These are phyloP conservation scores for Halichondria panicea DNA, from an alignment of 37 sponge, comb jelly and placozoan species.

Conservation along the genomic window DNA sequence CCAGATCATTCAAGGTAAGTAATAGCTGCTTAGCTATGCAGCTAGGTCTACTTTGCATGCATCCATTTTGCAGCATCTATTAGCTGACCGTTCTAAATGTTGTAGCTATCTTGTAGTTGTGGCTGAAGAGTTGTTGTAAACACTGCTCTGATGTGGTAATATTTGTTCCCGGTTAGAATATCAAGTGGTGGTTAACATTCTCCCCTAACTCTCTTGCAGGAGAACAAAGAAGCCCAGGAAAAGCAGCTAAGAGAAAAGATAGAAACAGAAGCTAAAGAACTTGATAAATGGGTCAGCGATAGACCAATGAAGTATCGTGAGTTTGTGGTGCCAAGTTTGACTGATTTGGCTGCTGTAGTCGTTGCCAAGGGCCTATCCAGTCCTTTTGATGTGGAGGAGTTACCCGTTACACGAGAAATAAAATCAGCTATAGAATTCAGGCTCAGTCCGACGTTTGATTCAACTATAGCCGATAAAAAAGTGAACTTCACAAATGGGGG, in stretches of 20 bases:
- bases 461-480: constrained; percentile 30
- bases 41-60: too few species aligned
- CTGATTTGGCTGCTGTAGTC: constrained; percentile 38
- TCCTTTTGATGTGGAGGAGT: constrained; percentile 45
- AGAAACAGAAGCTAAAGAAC: constrained; percentile 48
- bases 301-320: not conserved
- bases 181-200: too few species aligned
- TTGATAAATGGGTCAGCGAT: constrained; percentile 74
- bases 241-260: constrained; percentile 43
- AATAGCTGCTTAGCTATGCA: too few species aligned
- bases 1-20: constrained; percentile 29
- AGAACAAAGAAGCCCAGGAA: constrained; percentile 54
- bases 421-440: constrained; percentile 77
- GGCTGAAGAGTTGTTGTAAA: too few species aligned
- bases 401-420: constrained; percentile 57
- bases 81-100: too few species aligned
- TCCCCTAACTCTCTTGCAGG: too few species aligned
- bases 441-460: constrained; percentile 67
- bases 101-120: too few species aligned
- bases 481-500: constrained; percentile 67
- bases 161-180: too few species aligned
- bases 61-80: too few species aligned
- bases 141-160: too few species aligned
- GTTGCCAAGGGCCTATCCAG: constrained; percentile 25
- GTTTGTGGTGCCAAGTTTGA: constrained; percentile 26